Evolutionary conservation across 2,797 vertebrate species (phyloP).

Genomic region (Dipus sagitta): DNA sequence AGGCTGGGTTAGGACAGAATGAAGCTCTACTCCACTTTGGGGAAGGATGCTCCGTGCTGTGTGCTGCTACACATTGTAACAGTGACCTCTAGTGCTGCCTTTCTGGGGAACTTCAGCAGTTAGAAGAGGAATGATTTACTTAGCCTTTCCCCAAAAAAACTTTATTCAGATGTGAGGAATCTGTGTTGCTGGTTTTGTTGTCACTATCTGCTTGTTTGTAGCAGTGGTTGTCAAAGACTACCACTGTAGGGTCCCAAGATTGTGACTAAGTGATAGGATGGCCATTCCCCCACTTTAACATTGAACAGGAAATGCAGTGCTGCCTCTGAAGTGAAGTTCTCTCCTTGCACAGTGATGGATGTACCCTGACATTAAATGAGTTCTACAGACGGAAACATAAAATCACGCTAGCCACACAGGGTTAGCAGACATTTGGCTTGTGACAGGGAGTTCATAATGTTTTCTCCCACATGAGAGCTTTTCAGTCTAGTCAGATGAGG

Average conservation of each 20-base stretch:
- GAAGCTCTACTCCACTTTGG: constrained; percentile 29
- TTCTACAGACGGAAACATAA: constrained; percentile 78
- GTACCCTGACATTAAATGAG: constrained; percentile 79
- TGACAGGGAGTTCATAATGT: constrained; percentile 54
- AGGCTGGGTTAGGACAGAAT: constrained; percentile 18
- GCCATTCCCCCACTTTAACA: constrained; percentile 74
- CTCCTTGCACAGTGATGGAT: constrained; percentile 73
- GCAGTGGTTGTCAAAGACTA: background rate
- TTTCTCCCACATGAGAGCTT: constrained; percentile 44
- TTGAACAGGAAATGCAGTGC: constrained; percentile 67
- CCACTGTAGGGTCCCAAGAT: constrained; percentile 70
- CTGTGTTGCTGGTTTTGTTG: background rate
- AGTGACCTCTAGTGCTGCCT: constrained; percentile 91
- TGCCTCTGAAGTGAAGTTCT: constrained; percentile 74
- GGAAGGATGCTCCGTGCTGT: constrained; percentile 58
- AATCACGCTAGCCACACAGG: constrained; percentile 50
- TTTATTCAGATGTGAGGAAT: constrained; percentile 13
- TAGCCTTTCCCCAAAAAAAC: constrained; percentile 64
- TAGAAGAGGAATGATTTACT: constrained; percentile 71
- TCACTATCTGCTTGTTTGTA: background rate
- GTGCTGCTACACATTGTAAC: constrained; percentile 85
- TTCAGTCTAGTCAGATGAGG: background rate
- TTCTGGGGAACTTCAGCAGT: constrained; percentile 70
- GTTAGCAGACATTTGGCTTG: constrained; percentile 43
- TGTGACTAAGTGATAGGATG: constrained; percentile 73